Base-by-base conservation (phyloP, 92 coral and sea anemone genomes). In the Epizoanthus illoricatus region DNA sequence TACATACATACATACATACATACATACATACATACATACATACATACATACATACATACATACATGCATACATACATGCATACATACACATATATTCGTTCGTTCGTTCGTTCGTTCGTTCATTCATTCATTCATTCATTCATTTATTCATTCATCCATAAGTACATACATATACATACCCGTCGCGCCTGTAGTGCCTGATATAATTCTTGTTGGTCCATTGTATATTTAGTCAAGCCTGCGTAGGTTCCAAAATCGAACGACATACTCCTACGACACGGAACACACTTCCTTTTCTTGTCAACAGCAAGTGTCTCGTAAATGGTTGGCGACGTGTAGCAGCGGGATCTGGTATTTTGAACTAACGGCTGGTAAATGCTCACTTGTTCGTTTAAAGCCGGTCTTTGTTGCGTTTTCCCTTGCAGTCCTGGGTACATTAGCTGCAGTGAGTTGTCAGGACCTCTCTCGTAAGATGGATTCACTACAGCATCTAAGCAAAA, bases 291-390 rank as follows among this genome's bases (percentile, higher is more conserved):
- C 56, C 18, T 75, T 23, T 28, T 58, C 19, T 45, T 78, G 13
- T 39, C 71, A 19, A 16, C 23, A 0, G 66, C 45, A 42, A 64
- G 42, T 6, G 36, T n/a, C 15, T 61, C 45, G 4, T 49, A 45
- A n/a, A 78, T 5, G 59, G 60, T 42, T 4, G 82, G 82, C 7
- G 82, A 69, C 0, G 82, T 78, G 12, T 62, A 42, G 18, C 82
- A 62, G 19, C 82, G 82, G 4, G 71, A 58, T 23, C 82, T 63
- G 5, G 82, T 78, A 58, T 78, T 78, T 2, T 63, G 71, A 5
- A 78, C 82, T 15, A 78, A 6, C 7, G 82, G 72, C 23, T 78
- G 82, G 17, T 78, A 78, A 21, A 78, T 43, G 69, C 82, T 78
- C 49, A 36, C 13, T 78, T 78, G 82, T 43, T 78, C 65, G 2